Evolutionary conservation across 2,113 vertebrate genomes (phyloP).

Genomic region (Toxotes jaculatrix): DNA sequence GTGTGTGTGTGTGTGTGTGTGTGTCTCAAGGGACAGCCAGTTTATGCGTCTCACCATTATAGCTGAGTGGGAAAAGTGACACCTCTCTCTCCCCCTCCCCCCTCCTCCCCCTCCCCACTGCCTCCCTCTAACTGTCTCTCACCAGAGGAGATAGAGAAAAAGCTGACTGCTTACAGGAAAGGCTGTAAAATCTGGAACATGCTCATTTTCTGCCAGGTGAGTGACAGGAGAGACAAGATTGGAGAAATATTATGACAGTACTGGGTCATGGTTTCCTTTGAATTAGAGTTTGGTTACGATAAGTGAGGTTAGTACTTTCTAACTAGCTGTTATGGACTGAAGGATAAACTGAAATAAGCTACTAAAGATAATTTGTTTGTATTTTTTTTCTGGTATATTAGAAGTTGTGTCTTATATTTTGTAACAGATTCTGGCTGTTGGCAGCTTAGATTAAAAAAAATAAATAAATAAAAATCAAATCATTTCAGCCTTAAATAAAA

Average conservation of each 20-base stretch:
- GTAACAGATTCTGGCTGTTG: neutral
- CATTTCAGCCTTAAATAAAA: neutral
- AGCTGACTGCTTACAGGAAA: slow-evolving; percentile 93
- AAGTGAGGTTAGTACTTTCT: neutral
- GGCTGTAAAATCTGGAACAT: slow-evolving; percentile 98
- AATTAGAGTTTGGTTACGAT: neutral
- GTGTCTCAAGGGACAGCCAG: slow-evolving; percentile 40
- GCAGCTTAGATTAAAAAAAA: neutral
- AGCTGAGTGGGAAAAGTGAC: slow-evolving; percentile 66
- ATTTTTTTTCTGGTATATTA: no score
- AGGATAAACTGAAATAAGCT: neutral
- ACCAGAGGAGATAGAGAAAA: slow-evolving; percentile 97
- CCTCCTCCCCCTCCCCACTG: neutral
- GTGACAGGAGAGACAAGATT: neutral
- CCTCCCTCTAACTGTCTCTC: neutral
- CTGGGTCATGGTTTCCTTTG: neutral
- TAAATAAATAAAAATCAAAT: neutral
- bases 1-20: slow-evolving; percentile 12
- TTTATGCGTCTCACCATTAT: slow-evolving; percentile 54
- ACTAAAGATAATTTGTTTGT: no score
- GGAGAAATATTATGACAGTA: slow-evolving; percentile 2
- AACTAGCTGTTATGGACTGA: neutral
- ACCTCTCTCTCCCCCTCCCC: slow-evolving; percentile 36
- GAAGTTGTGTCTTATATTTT: neutral
- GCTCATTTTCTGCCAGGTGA: slow-evolving; percentile 98